Evolutionary conservation across 2,888 invertebrate genomes (phyloP).

Genomic region (Polymixis lichenea): DNA sequence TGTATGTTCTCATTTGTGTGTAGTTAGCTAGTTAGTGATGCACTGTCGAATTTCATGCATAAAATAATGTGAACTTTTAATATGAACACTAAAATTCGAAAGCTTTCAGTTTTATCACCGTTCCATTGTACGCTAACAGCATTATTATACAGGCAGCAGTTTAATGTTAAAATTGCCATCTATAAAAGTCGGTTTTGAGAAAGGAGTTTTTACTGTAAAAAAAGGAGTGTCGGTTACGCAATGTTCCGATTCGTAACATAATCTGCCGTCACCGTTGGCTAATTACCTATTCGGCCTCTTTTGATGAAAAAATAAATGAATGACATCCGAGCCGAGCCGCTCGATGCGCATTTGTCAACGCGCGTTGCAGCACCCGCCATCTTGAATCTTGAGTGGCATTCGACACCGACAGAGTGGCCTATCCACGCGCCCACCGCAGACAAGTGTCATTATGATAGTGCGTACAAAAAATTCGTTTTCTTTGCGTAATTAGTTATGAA

Average conservation of each 20-base stretch:
- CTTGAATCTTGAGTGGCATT: slow-evolving; percentile 82
- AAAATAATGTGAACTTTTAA: slow-evolving; percentile 61
- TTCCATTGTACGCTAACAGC: slow-evolving; percentile 65
- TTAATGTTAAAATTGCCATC: slow-evolving; percentile 57
- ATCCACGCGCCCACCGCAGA: slow-evolving; percentile 77
- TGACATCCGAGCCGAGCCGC: slow-evolving; percentile 60
- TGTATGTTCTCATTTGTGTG: slow-evolving; percentile 53
- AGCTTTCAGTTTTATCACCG: slow-evolving; percentile 68
- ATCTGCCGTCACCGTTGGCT: slow-evolving; percentile 63
- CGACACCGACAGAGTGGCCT: slow-evolving; percentile 86
- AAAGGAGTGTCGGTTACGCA: slow-evolving; percentile 49
- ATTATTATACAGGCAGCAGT: slow-evolving; percentile 54
- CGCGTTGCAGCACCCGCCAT: slow-evolving; percentile 80
- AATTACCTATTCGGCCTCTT: slow-evolving; percentile 67
- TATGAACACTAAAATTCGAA: slow-evolving; percentile 63
- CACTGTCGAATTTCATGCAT: slow-evolving; percentile 59
- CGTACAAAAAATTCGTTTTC: slow-evolving; percentile 81
- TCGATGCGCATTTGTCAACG: slow-evolving; percentile 82
- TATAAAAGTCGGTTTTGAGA: slow-evolving; percentile 56
- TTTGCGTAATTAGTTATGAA: slow-evolving; percentile 83
- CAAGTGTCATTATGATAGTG: slow-evolving; percentile 77
- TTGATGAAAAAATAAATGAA: slow-evolving; percentile 63
- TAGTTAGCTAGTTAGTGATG: slow-evolving; percentile 51
- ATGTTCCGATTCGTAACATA: slow-evolving; percentile 62
- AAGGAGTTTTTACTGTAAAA: slow-evolving; percentile 44